These are phyloP conservation scores for Nowickia ferox DNA, from an alignment of 2,888 invertebrate genomes.

Conservation along the genomic window DNA sequence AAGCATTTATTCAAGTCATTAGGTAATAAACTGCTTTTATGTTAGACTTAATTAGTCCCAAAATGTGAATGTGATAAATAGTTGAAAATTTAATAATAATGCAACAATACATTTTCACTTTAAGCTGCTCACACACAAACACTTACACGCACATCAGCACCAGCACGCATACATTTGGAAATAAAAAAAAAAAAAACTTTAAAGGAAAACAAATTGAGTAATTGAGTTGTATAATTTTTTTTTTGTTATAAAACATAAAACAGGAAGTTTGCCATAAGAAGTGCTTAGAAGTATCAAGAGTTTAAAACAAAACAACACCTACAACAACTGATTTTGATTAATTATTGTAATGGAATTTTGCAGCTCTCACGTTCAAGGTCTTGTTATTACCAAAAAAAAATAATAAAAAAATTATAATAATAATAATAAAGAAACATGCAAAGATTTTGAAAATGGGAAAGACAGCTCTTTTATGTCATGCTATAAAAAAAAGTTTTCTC, in stretches of 20 bases:
- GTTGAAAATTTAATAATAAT: conserved; percentile 48
- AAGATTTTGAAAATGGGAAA: too few species aligned
- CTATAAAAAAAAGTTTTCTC: too few species aligned
- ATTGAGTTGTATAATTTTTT: conserved; percentile 7
- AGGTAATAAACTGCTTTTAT: conserved; percentile 70
- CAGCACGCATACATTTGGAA: background rate
- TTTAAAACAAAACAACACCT: background rate
- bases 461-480: too few species aligned
- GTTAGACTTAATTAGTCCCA: conserved; percentile 67
- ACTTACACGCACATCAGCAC: background rate
- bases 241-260: background rate
- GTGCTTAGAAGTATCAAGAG: background rate
- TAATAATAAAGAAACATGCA: background rate
- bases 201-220: background rate
- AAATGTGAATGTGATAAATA: conserved; percentile 59
- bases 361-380: background rate
- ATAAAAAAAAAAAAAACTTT: conserved; percentile 19
- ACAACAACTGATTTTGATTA: background rate
- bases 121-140: background rate
- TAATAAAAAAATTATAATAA: background rate
- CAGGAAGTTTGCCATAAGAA: background rate
- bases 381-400: background rate
- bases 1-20: conserved; percentile 70
- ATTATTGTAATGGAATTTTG: background rate
- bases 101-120: conserved; percentile 34